phyloP scores from a whole-genome alignment of 2,113 vertebrate species.

The Pituophis catenifer region DNA sequence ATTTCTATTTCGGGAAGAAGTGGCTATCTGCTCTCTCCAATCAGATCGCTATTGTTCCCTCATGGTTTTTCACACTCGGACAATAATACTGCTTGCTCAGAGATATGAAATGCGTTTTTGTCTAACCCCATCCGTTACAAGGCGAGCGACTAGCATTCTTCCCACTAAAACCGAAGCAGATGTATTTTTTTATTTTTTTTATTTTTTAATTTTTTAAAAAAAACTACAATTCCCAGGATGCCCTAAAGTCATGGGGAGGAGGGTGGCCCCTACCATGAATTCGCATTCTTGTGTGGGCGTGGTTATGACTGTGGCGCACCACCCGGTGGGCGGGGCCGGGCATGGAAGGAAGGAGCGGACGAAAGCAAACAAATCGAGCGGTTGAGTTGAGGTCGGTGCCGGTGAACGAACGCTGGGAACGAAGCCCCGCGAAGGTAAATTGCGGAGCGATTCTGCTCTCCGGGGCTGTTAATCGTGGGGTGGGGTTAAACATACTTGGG shows the following conservation, averaged over 20 bases:
- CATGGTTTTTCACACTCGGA: not conserved
- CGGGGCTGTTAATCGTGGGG: not conserved
- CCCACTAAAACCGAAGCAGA: not conserved
- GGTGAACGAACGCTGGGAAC: not conserved
- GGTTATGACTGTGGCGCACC: not conserved
- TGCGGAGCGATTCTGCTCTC: not conserved
- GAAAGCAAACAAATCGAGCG: not conserved
- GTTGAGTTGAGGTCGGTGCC: not conserved
- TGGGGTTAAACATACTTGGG: not conserved
- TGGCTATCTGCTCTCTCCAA: not conserved
- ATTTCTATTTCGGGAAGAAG: not conserved
- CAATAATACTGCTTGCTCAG: not conserved
- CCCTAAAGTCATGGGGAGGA: not conserved
- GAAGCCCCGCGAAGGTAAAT: not conserved
- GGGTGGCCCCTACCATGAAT: not conserved
- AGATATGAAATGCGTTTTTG: not conserved
- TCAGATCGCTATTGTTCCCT: not conserved
- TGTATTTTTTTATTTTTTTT: not conserved
- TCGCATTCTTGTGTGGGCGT: not conserved
- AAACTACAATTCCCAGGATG: conserved; percentile 4
- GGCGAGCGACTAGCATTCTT: not conserved
- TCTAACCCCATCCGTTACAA: not conserved
- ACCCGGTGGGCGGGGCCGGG: conserved; percentile 11
- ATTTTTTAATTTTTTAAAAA: not conserved
- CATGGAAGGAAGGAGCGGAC: not conserved